phyloP scores from a whole-genome alignment of 2,113 vertebrate species.

The Acrocephalus kingi region DNA sequence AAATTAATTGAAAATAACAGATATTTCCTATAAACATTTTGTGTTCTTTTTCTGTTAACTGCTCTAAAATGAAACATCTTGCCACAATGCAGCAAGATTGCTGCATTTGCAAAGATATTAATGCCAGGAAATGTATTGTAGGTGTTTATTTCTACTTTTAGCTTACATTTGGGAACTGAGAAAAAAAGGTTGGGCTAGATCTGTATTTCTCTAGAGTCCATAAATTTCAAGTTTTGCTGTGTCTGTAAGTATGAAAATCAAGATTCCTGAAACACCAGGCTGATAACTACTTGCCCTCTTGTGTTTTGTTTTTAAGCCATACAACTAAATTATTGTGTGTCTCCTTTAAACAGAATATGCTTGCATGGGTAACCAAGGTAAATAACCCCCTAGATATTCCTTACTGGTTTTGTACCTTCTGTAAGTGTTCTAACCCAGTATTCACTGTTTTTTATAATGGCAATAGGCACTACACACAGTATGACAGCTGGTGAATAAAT shows the following conservation, averaged over 20 bases:
- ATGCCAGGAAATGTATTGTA: background rate
- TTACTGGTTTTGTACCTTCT: background rate
- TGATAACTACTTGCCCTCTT: background rate
- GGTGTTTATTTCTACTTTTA: background rate
- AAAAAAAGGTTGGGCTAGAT: background rate
- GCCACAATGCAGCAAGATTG: background rate
- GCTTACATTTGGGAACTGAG: background rate
- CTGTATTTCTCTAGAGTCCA: background rate
- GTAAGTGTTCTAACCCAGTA: background rate
- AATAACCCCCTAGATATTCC: background rate
- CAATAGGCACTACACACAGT: background rate
- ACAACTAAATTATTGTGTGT: background rate
- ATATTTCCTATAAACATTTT: background rate
- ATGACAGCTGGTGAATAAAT: background rate
- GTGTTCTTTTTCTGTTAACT: background rate
- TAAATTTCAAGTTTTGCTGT: background rate
- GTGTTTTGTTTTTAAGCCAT: background rate
- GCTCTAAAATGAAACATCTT: background rate
- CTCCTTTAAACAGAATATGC: background rate
- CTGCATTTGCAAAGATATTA: background rate
- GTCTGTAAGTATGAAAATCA: background rate
- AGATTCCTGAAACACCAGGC: background rate
- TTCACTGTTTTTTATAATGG: background rate
- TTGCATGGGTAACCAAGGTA: background rate
- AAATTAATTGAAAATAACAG: background rate